Base-by-base conservation (phyloP, 1,140 invertebrate species). In the Drosophila triauraria region DNA sequence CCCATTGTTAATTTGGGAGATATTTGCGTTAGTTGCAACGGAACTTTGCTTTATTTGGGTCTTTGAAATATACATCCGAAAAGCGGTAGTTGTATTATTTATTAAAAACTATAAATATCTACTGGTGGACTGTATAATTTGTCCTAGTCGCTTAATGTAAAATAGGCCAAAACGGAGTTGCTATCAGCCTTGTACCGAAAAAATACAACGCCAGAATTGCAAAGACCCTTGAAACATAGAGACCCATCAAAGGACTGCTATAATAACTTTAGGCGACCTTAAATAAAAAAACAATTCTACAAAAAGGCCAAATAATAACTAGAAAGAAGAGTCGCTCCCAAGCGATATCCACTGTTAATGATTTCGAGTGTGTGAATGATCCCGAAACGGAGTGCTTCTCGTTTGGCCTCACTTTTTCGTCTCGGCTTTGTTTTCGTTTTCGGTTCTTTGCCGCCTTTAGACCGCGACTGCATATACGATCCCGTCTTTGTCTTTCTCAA, bases 401-500 rank as follows among this genome's bases (percentile, higher is more conserved):
- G 57, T 44, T 43, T 56, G 15, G 20, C 61, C 62, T 61, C 62
- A 61, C 62, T 43, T 64, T 61, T 65, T 35, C 15, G 38, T 65
- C 27, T 62, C 40, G 27, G 61, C 40, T 62, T 65, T 65, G 62
- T 62, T 65, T 65, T 65, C 61, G 54, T 60, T 62, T 62, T 62
- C 53, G 54, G 27, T 62, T 62, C 57, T 62, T 62, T 65, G 40
- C 57, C 58, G 62, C 43, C 60, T 65, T 65, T 35, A 20, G 62
- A 25, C 27, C n/a, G 27, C 27, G 15, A 64, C 27, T 65, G 62
- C 62, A 65, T 64, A 25, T 44, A 44, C 62, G 57, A 62, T 62
- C 40, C 62, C 62, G 40, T 65, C 62, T 65, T 65, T 65, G 62
- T 65, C 62, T 65, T 65, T 65, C 62, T 65, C 58, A 62, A 61